Base-by-base conservation (phyloP, 37 sponge, comb jelly and placozoan genomes). In the Diacarnus erythraeanus region DNA sequence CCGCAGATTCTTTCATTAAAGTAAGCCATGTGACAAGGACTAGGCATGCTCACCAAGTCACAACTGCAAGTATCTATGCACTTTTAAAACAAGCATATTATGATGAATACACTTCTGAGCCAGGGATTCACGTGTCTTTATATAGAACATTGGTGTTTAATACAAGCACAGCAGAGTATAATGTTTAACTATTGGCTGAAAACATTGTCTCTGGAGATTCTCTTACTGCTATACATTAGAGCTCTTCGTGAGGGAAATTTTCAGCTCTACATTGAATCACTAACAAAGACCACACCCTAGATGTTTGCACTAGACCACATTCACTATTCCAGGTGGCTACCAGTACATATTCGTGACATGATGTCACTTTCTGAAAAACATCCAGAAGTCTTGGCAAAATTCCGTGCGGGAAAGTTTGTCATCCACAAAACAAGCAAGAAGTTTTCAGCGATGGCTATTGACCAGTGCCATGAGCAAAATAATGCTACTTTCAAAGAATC, bases 361-460 rank as follows among this genome's bases (percentile, higher is more conserved):
- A 40, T n/a, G 1, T 40, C 4, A 39, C 72, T 71, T 31, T n/a
- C 44, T 42, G 44, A 41, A 34, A 38, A 40, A 1, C 25, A 44
- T 25, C 42, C 64, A 51, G 66, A 17, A 31, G 9, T 65, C 35
- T 31, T 12, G 2, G 34, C 30, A 5, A 10, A 65, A 30, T 65
- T 65, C 9, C 3, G 27, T 31, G 66, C 31, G 33, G 34, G 35
- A 10, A 65, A 65, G 3, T 65, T 65, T 20, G 35, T 30, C 9
- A 5, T 65, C 17, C 31, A 65, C 3, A 81, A 81, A 37, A 72
- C 72, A 27, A 71, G 31, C 0, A 4, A 34, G 6, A 43, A 38
- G 29, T 81, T 81, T 42, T 81, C 82, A 5, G 72, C 37, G 4
- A 81, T 81, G 60, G 72, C 82, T 1, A 71, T 81, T 71, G 82